Evolutionary conservation across 1,140 invertebrate genomes (phyloP), one percentile per base, ranked within the genome.

Genomic region (Neomicropteryx cornuta): DNA sequence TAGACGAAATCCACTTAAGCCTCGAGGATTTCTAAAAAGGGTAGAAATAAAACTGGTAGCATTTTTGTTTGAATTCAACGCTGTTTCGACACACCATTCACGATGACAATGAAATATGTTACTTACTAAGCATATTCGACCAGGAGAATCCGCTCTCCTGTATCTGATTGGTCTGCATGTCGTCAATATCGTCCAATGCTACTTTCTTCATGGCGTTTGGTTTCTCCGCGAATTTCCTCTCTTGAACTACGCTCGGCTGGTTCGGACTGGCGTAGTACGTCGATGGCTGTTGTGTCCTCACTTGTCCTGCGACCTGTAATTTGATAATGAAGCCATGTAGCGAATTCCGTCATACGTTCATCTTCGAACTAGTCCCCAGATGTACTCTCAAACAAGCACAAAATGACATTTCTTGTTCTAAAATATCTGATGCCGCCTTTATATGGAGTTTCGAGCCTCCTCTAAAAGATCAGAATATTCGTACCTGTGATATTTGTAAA

Each of bases 191-290:
- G 53, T 87, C 83, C 2, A 84, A 52, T 0, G 79, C 77, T 2
- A 88, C 84, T 66, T 90, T 90, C 60, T 90, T 90, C 49, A 84
- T 75, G 2, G 83, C 78, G 51, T 90, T 90, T 5, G 85, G 81
- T 61, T 90, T 90, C 52, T 87, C 83, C 0, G 81, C 83, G 53
- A 84, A 88, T 66, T 89, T 90, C 33, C 85, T 69, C 29, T 77
- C 77, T 32, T 72, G 66, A 46, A 50, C 55, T 29, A 52, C 37
- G 46, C 56, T 51, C 36, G 51, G 55, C 17, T 48, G 50, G 34
- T 50, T 49, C 35, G 13, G 27, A 48, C 47, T 70, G 58, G 54
- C 72, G 57, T 76, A 70, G 41, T 73, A 49, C 6, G 55, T 48
- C 18, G 50, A 65, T 16, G 63, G 57, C 34, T 70, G 62, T 48